Evolutionary conservation across 2,113 vertebrate species (phyloP).

Genomic region (Boleophthalmus pectinirostris): DNA sequence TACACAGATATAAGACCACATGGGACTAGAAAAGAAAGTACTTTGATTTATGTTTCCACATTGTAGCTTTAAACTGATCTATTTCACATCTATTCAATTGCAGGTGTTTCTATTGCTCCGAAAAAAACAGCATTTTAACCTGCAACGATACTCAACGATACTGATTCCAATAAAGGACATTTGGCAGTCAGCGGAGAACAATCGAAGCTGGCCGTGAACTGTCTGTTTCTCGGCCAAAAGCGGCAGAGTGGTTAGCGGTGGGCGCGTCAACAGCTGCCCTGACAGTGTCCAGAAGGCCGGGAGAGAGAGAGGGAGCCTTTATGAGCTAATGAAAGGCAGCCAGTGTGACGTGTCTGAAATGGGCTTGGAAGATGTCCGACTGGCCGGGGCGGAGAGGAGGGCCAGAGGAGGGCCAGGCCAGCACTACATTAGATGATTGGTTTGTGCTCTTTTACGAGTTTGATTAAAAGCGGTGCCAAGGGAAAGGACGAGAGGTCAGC

Average conservation of each 20-base stretch:
- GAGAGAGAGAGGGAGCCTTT: conserved; percentile 1
- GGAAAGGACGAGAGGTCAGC: conserved; percentile 5
- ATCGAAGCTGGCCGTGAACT: conserved; percentile 9
- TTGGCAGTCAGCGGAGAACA: conserved; percentile 18
- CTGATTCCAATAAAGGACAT: not conserved
- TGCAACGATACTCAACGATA: no score
- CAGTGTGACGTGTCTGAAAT: conserved; percentile 4
- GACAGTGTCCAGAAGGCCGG: not conserved
- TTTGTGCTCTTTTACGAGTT: not conserved
- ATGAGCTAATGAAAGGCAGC: conserved; percentile 14
- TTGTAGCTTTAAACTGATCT: no score
- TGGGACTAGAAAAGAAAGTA: no score
- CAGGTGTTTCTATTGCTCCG: no score
- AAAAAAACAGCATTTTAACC: no score
- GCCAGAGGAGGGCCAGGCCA: not conserved
- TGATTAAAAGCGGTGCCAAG: conserved; percentile 2
- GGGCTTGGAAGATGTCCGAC: conserved; percentile 9
- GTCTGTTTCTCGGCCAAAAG: conserved; percentile 10
- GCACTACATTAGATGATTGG: conserved; percentile 6
- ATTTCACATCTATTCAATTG: no score
- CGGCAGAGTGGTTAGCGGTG: not conserved
- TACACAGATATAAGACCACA: no score
- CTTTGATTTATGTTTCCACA: no score
- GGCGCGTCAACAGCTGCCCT: not conserved
- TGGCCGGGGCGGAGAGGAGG: not conserved